Evolutionary conservation across 2,797 vertebrate species (phyloP), one percentile per base, ranked within the genome.

Genomic region (Borostomias antarcticus): DNA sequence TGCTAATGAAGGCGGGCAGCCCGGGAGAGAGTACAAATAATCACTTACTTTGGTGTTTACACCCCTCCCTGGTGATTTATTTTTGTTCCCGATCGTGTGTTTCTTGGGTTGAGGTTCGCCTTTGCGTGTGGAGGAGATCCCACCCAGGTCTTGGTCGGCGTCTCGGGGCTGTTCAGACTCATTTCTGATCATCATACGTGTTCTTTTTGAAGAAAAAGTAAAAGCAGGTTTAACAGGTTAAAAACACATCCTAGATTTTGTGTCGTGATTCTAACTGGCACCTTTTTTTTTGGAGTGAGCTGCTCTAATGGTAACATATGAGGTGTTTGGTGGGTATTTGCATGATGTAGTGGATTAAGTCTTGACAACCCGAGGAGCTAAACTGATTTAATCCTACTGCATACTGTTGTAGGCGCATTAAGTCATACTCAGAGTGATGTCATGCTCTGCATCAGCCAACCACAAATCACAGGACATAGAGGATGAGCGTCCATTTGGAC

Each of bases 1-100:
- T 79, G 51, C 76, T 84, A 80, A 80, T 85, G 81, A 85, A 84
- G 70, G 72, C 66, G 74, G 74, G 65, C 80, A 79, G 74, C 62
- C 74, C 62, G 74, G 72, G 73, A 76, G 58, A 73, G 68, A 78
- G 67, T 53, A 75, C 76, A 82, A 85, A 82, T 77, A 83, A 82
- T 83, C 64, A 80, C 69, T 74, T 73, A 70, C 67, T 81, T 74
- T 59, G 64, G 58, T 72, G 54, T 70, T 47, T 75, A 82, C 57
- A 25, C 68, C 70, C n/a, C 68, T 71, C 59, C 35, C 53, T 58
- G 33, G 51, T 60, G 40, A 78, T 82, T 77, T 76, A 67, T 77
- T 80, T 73, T 71, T 76, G 66, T 82, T 79, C 72, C 66, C 64
- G 45, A 25, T 77, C 65, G 51, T 78, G 63, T 76, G 61, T 75